Percentiles rank a stretch among this genome's conserved stretches.
These are phyloP conservation scores for Oscarella lobularis DNA, from an alignment of 37 sponge, comb jelly and placozoan species.

Conservation along the genomic window DNA sequence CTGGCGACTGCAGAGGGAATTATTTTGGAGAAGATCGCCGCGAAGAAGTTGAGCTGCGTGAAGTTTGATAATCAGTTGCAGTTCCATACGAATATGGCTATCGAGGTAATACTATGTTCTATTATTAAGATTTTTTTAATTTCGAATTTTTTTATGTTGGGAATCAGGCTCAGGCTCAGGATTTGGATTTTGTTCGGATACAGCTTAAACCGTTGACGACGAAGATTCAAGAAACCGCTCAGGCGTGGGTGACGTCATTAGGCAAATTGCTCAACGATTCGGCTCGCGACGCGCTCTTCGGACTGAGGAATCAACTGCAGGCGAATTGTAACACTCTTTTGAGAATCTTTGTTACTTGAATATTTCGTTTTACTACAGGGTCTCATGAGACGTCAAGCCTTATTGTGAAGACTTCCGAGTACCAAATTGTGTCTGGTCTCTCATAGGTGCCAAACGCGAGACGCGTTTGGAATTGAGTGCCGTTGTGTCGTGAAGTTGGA, in stretches of 20 bases:
- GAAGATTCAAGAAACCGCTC: constrained; percentile 59
- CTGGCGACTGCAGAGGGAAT: constrained; percentile 84
- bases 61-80: constrained; percentile 83
- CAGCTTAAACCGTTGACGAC: constrained; percentile 71
- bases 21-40: constrained; percentile 81
- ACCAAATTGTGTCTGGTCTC: too few relatives aligned
- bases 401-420: too few relatives aligned
- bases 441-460: too few relatives aligned
- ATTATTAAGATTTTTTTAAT: too few relatives aligned
- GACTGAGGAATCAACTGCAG: constrained; percentile 43
- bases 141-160: too few relatives aligned
- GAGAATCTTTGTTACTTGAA: too few relatives aligned
- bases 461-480: too few relatives aligned
- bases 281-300: constrained; percentile 33
- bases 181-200: constrained; percentile 61
- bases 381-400: too few relatives aligned
- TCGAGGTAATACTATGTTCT: constrained; percentile 44
- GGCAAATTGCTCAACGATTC: constrained; percentile 77
- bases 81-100: constrained; percentile 39
- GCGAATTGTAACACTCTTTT: too few relatives aligned
- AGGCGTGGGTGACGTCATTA: constrained; percentile 81
- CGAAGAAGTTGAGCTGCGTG: constrained; percentile 54
- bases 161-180: constrained; percentile 31
- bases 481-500: too few relatives aligned
- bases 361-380: too few relatives aligned